Conservation (phyloP, 2,888 invertebrate species). For the Pyrrhia umbra region DNA sequence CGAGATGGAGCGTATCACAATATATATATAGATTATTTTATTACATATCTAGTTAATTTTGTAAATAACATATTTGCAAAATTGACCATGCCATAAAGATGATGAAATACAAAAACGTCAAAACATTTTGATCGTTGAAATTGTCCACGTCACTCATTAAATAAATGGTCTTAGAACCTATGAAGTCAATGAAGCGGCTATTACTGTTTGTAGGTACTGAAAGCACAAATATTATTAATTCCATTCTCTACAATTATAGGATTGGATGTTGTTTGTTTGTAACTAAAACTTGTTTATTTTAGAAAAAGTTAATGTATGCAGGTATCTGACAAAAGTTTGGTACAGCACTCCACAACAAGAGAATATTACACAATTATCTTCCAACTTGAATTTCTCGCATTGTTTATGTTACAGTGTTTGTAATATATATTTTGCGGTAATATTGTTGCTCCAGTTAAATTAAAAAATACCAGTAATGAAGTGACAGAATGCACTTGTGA, state of each 20-base stretch:
- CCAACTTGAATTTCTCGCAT: conserved; percentile 2
- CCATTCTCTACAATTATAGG: background rate
- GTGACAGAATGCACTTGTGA: too few species aligned
- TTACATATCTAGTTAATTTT: too few species aligned
- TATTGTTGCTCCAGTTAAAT: background rate
- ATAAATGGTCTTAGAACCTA: too few species aligned
- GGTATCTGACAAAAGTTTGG: conserved; percentile 10
- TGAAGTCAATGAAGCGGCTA: too few species aligned
- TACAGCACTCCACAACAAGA: conserved; percentile 18
- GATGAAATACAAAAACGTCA: too few species aligned
- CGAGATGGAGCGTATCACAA: too few species aligned
- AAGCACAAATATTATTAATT: background rate
- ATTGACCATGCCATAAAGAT: too few species aligned
- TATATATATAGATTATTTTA: too few species aligned
- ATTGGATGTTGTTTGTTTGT: background rate
- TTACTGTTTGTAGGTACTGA: too few species aligned
- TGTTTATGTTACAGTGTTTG: conserved; percentile 3
- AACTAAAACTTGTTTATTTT: conserved; percentile 1
- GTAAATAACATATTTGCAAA: too few species aligned
- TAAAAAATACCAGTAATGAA: background rate
- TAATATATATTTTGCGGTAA: conserved; percentile 13
- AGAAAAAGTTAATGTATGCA: conserved; percentile 6
- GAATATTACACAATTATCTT: conserved; percentile 41
- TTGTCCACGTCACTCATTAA: too few species aligned
- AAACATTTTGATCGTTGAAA: too few species aligned